These are phyloP conservation scores for Hipparchia sbordonii DNA, from an alignment of 2,888 invertebrate species.

Conservation along the genomic window DNA sequence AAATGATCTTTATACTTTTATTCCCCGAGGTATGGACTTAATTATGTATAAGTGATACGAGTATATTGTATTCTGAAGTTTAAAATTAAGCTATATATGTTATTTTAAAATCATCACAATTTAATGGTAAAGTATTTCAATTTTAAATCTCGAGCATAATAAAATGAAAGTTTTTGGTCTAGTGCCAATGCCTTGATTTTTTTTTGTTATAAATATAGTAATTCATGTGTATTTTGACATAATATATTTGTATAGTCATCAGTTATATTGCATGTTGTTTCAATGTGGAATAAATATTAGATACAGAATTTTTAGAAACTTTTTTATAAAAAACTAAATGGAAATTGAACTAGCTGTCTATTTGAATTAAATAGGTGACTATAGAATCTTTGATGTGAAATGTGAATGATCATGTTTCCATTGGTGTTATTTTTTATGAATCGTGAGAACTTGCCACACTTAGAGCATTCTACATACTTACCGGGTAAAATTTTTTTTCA, in stretches of 20 bases:
- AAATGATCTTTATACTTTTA: background rate
- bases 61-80: too few relatives aligned
- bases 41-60: background rate
- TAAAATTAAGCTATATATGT: too few relatives aligned
- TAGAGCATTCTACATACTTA: background rate
- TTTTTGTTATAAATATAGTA: background rate
- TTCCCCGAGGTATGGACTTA: background rate
- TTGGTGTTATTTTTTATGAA: conserved; percentile 1
- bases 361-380: too few relatives aligned
- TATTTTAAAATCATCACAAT: too few relatives aligned
- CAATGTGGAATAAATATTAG: conserved; percentile 1
- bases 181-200: conserved; percentile 8
- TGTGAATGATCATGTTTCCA: conserved; percentile 2
- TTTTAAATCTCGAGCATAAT: background rate
- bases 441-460: conserved; percentile 4
- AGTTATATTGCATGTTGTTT: conserved; percentile 14
- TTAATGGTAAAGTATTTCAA: too few relatives aligned
- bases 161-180: background rate
- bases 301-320: conserved; percentile 9
- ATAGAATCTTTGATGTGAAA: conserved; percentile 1
- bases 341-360: background rate
- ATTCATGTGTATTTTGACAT: conserved; percentile 1
- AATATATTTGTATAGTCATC: conserved; percentile 8
- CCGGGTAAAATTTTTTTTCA: background rate
- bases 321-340: conserved; percentile 12